Evolutionary conservation across 2,797 vertebrate genomes (phyloP).

Genomic region (Echeneis naucrates): DNA sequence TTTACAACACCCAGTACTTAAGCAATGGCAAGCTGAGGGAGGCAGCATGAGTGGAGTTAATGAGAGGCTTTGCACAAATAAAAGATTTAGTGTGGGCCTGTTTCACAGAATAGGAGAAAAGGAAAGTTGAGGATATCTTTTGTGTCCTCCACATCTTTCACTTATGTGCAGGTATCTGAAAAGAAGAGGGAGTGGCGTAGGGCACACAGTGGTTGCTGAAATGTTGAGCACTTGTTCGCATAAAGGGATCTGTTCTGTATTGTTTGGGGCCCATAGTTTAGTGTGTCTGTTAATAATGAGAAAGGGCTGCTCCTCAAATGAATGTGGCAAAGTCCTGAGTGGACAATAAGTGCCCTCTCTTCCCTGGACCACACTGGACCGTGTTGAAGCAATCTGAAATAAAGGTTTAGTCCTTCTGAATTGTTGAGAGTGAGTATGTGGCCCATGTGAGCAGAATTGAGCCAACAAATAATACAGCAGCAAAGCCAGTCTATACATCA

Average conservation of each 20-base stretch:
- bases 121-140: slow-evolving; percentile 88
- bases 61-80: slow-evolving; percentile 91
- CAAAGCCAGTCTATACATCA: slow-evolving; percentile 9
- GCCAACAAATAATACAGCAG: slow-evolving; percentile 57
- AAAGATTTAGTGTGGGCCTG: slow-evolving; percentile 85
- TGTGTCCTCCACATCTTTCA: slow-evolving; percentile 83
- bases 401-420: slow-evolving; percentile 72
- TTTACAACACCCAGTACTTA: slow-evolving; percentile 91
- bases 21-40: slow-evolving; percentile 88
- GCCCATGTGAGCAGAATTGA: slow-evolving; percentile 55
- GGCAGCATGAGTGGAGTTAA: slow-evolving; percentile 97
- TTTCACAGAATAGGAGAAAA: slow-evolving; percentile 78
- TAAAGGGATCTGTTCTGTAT: slow-evolving; percentile 86
- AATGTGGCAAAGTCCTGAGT: slow-evolving; percentile 84
- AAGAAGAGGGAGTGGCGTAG: slow-evolving; percentile 74
- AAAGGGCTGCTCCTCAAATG: slow-evolving; percentile 82
- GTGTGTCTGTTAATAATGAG: slow-evolving; percentile 87
- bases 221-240: slow-evolving; percentile 84
- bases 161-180: slow-evolving; percentile 88
- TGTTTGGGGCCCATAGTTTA: slow-evolving; percentile 84
- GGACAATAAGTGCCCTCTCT: slow-evolving; percentile 84
- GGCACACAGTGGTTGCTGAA: slow-evolving; percentile 76
- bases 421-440: slow-evolving; percentile 67
- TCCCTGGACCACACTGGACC: slow-evolving; percentile 78
- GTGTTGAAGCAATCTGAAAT: slow-evolving; percentile 80